Percentiles rank a stretch among this genome's conserved stretches.
Conservation (phyloP, 2,888 invertebrate genomes). For the Noctua janthina region DNA sequence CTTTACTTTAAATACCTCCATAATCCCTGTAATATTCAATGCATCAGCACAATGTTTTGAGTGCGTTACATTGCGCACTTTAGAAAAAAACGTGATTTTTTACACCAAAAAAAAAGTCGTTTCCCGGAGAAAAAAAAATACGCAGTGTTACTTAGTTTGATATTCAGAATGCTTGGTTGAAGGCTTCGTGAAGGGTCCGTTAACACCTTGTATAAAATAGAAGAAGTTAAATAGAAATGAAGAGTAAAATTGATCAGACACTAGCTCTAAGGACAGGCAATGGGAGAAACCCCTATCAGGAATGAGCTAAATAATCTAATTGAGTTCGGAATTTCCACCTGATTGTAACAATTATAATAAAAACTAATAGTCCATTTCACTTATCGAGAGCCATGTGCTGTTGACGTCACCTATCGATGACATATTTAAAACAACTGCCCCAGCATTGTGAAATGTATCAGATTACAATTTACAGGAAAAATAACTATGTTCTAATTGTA, state of each 20-base stretch:
- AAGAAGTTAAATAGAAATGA: too few species aligned
- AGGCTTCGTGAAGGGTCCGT: too few species aligned
- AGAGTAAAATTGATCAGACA: not conserved
- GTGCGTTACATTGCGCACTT: too few species aligned
- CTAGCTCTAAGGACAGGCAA: not conserved
- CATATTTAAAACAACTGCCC: slow-evolving; percentile 46
- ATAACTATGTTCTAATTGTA: not conserved
- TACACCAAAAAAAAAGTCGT: too few species aligned
- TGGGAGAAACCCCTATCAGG: not conserved
- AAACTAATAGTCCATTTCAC: slow-evolving; percentile 34
- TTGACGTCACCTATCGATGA: slow-evolving; percentile 28
- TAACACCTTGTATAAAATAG: too few species aligned
- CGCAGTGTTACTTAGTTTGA: too few species aligned
- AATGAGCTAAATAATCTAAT: not conserved
- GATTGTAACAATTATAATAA: slow-evolving; percentile 37
- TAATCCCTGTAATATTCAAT: too few species aligned
- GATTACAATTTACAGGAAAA: slow-evolving; percentile 27
- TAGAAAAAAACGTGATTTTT: too few species aligned
- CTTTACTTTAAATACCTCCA: too few species aligned
- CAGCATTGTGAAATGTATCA: slow-evolving; percentile 43
- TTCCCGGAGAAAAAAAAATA: too few species aligned
- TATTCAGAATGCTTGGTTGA: too few species aligned
- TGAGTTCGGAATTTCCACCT: slow-evolving; percentile 11
- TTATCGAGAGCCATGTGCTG: slow-evolving; percentile 56
- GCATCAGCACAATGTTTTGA: too few species aligned